Evolutionary conservation across 2,888 invertebrate species (phyloP), one percentile per base, ranked within the genome.

Genomic region (Calameuta pallipes): DNA sequence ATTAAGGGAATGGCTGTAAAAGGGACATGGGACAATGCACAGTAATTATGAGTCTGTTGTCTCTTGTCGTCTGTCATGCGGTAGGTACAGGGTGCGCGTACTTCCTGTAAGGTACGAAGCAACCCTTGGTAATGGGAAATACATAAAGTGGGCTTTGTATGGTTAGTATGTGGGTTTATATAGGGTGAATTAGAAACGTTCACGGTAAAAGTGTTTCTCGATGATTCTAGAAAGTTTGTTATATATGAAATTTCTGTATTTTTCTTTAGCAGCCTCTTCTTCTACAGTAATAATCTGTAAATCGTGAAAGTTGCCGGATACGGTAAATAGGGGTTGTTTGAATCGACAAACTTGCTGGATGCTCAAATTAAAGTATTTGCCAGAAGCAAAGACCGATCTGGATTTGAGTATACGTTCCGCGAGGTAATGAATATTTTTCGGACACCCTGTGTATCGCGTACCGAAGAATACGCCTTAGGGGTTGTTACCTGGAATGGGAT

Each of bases 21-120:
- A 71, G 71, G 13, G 33, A 71, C 71, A 71, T 3, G 12, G 13
- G 71, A 71, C 71, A 71, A 71, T 71, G 71, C 71, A 6, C 12
- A 23, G 71, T 71, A 71, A 71, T 71, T 71, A 71, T 71, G 71
- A 71, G 71, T 31, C 71, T 23, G 30, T 71, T 71, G 71, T 71
- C 33, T 30, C 11, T 30, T 30, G 13, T 33, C 13, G 11, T 69
- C 30, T 33, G 31, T 70, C 70, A 30, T 4, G 30, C 1, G 11
- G 71, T 56, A 41, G 1, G 71, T 23, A 41, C 23, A 56, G 56
- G 56, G 56, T 56, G 6, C 23, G 1, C 56, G 56, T 56, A 56
- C 56, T 56, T 56, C 56, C 9, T 6, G 2, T 23, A 23, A 6
- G 23, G 56, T 23, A 56, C 23, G 23, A 56, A 9, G 9, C 23